Evolutionary conservation across 2,888 invertebrate species (phyloP).

Genomic region (Tuberolachnus salignus): DNA sequence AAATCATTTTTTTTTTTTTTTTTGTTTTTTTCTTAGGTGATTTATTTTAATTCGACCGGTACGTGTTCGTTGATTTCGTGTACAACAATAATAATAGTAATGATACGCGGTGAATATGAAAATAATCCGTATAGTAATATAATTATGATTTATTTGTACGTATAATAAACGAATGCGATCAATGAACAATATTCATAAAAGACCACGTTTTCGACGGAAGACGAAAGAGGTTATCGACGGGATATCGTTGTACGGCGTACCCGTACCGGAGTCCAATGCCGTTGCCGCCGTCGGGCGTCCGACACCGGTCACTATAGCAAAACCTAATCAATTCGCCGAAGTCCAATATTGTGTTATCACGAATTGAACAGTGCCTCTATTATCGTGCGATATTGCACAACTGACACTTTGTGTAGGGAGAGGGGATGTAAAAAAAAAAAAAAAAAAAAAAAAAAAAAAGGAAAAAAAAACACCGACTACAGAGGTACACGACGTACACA

Average conservation of each 20-base stretch:
- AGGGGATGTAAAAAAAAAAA: neutral
- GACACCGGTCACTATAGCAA: neutral
- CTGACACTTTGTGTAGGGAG: neutral
- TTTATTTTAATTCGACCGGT: neutral
- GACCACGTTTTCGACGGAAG: conserved; percentile 24
- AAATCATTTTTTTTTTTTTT: too few relatives aligned
- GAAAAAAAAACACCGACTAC: neutral
- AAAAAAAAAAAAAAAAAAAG: neutral
- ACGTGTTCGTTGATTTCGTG: neutral
- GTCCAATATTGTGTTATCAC: conserved; percentile 1
- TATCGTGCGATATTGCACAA: neutral
- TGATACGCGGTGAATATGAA: too few relatives aligned
- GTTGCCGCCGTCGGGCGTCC: neutral
- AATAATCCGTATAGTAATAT: too few relatives aligned
- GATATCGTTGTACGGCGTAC: neutral
- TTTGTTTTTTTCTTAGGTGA: too few relatives aligned
- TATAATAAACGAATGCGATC: neutral
- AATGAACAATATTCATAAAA: neutral
- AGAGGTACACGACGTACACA: too few relatives aligned
- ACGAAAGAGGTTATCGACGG: conserved; percentile 34
- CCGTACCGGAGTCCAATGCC: conserved; percentile 32
- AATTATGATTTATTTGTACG: too few relatives aligned
- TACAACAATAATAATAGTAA: too few relatives aligned
- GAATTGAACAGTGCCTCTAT: neutral
- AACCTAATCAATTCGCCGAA: conserved; percentile 44